Percentiles rank a stretch among this genome's conserved stretches.
phyloP scores from a whole-genome alignment of 1,140 invertebrate genomes.

The Holotrichia oblita region DNA sequence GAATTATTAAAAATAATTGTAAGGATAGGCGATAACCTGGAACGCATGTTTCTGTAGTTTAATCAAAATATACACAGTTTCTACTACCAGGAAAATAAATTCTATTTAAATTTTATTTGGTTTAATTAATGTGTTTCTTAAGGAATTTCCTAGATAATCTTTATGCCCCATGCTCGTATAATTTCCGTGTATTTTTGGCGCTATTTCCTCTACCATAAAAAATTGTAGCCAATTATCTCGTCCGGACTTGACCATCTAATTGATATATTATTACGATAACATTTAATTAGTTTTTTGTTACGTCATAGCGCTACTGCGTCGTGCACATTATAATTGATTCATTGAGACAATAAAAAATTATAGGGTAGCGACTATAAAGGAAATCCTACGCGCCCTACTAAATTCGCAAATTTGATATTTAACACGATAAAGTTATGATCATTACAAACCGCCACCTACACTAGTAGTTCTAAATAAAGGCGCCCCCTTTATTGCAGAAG shows the following conservation, averaged over 20 bases:
- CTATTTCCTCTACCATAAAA: not conserved
- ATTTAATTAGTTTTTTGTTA: conserved; percentile 5
- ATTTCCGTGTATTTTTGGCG: not conserved
- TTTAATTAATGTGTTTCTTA: not conserved
- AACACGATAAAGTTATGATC: not conserved
- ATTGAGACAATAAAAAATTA: conserved; percentile 10
- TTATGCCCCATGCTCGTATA: not conserved
- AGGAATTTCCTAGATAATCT: conserved; percentile 4
- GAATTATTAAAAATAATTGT: no score
- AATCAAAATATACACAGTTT: no score
- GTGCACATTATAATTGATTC: not conserved
- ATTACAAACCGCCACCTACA: not conserved
- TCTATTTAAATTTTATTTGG: not conserved
- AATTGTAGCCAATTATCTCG: not conserved
- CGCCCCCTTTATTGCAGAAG: not conserved
- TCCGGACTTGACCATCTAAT: not conserved
- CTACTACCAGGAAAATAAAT: no score
- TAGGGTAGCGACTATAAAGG: not conserved
- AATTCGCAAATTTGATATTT: conserved; percentile 8
- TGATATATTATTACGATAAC: conserved; percentile 17
- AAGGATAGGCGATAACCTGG: no score
- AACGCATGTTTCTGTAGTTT: no score
- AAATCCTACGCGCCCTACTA: not conserved
- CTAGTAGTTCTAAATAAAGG: not conserved
- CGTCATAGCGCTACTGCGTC: not conserved